A percentile compares a stretch with the other conserved stretches of the same genome.
Conservation (phyloP, 2,113 vertebrate genomes). For the Zonotrichia leucophrys region DNA sequence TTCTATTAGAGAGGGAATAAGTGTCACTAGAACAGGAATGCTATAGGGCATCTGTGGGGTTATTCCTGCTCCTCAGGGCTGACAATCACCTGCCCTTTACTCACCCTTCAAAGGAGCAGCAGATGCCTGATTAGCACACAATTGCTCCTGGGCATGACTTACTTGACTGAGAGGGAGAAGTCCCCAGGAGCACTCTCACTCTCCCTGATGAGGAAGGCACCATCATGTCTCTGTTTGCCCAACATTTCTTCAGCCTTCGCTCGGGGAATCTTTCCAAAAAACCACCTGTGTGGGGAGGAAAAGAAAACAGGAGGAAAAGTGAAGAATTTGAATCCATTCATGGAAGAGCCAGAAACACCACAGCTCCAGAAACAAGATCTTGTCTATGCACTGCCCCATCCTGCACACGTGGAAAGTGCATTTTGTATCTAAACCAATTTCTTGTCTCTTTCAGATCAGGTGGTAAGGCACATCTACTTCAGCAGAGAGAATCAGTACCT, state of each 20-base stretch:
- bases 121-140: neutral
- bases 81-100: neutral
- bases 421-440: neutral
- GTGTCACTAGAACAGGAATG: neutral
- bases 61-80: neutral
- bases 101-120: neutral
- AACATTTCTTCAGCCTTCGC: constrained; percentile 98
- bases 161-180: constrained; percentile 98
- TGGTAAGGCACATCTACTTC: neutral
- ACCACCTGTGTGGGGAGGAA: constrained; percentile 85
- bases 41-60: neutral
- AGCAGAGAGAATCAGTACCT: neutral
- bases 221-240: constrained; percentile 97
- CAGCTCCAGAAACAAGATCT: neutral
- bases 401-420: neutral
- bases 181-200: constrained; percentile 98
- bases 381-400: neutral
- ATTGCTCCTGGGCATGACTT: constrained; percentile 62
- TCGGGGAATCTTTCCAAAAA: constrained; percentile 97
- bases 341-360: neutral
- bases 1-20: neutral
- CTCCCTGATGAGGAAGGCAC: constrained; percentile 97
- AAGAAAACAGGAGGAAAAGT: neutral
- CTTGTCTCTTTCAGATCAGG: neutral
- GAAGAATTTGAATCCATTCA: neutral